Base-by-base conservation (phyloP, 2,888 invertebrate genomes). In the Clepsis dumicolana region DNA sequence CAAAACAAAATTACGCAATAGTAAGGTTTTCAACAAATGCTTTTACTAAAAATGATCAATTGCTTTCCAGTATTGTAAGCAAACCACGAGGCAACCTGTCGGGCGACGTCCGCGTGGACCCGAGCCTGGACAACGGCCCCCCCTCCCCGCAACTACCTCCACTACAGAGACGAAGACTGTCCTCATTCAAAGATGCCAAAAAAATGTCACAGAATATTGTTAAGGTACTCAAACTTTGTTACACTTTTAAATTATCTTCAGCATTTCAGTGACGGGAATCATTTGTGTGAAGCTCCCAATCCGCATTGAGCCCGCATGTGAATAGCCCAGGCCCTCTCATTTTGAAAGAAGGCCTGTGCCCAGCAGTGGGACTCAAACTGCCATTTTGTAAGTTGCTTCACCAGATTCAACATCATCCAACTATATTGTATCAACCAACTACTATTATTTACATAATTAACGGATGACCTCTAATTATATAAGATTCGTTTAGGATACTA, bases 131-230 rank as follows among this genome's bases (percentile, higher is more conserved):
- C 75, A 91, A 89, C 71, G 91, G 89, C 21, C 92, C 92, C 0
- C 86, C 87, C 16, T 92, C 93, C 32, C 91, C 93, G 29, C 86
- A 88, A 69, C 82, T 90, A 79, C 91, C 91, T 80, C 91, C 91
- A 16, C 82, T 86, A 72, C 91, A 91, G 85, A 90, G 92, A 87
- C 79, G 92, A 87, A 90, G 93, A 88, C 88, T 93, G 78, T 93
- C 93, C 75, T 93, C 93, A 52, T 80, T 91, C 70, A 93, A 93
- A 89, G 93, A 92, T 89, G 87, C 88, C 85, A 92, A 92, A 86
- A 91, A 90, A 80, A 75, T 86, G 61, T 74, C 86, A 74, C 88
- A 90, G 70, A 83, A 81, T 80, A 77, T 81, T 76, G 70, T 80
- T 73, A 89, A 89, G 90, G 91, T 93, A 84, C 48, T n/a, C 29